Evolutionary conservation across 2,797 vertebrate species (phyloP), one percentile per base, ranked within the genome.

Genomic region (Myripristis jacobus): DNA sequence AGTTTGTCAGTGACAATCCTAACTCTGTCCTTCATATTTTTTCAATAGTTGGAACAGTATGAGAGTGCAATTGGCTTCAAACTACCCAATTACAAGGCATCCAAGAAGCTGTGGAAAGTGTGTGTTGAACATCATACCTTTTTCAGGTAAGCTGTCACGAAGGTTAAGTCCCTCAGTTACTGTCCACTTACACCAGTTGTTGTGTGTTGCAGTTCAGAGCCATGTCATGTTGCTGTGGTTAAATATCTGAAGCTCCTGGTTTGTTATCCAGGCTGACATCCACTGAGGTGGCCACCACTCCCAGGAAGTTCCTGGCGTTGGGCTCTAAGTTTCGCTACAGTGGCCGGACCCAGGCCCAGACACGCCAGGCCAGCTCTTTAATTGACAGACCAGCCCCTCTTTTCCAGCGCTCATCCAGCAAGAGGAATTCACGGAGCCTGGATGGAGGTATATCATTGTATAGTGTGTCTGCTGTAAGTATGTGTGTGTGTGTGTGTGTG

Each of bases 41-140:
- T 80, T 79, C 19, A 69, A n/a, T 87, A 98, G 96, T 96, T 96
- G 88, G 97, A 98, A 67, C 96, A 96, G 54, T 97, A 96, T 65
- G 97, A 98, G 90, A 98, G 96, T 92, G 96, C 96, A 34, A 95
- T 99, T 55, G 96, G 95, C 51, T 99, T 98, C 90, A 98, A 95
- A 73, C 94, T 99, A 76, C 95, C 97, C 41, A 98, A 96, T 91
- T 98, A 98, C 86, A 94, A 96, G 82, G 96, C 97, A 53, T 96
- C 97, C 0, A 99, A 99, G 94, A 97, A 97, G 87, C 91, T 99
- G 77, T 99, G 98, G 98, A 99, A 97, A 91, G 96, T 97, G 25
- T 97, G 96, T 66, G 96, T 98, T 34, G 98, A 99, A 44, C 95
- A 98, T 80, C 97, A 99, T 70, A 97, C 96, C 0, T 99, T 99